Percentiles rank a stretch among this genome's conserved stretches.
phyloP scores from a whole-genome alignment of 2,113 vertebrate species.

The Alexandromys fortis region DNA sequence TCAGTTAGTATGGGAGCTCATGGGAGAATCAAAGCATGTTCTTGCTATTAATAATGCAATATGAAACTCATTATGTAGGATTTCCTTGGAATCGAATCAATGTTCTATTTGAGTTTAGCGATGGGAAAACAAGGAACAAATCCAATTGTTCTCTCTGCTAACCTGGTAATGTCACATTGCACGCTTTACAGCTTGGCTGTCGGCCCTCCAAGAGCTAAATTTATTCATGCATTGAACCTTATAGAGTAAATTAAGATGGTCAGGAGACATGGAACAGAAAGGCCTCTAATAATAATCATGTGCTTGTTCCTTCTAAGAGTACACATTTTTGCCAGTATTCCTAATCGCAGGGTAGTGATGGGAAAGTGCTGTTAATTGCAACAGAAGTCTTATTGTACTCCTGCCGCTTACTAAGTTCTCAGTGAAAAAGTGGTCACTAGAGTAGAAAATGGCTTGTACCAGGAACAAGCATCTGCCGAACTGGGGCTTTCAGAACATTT shows the following conservation, averaged over 20 bases:
- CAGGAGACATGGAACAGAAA: slow-evolving; percentile 57
- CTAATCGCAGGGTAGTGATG: slow-evolving; percentile 59
- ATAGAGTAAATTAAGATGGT: neutral
- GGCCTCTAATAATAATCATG: slow-evolving; percentile 46
- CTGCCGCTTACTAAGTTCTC: slow-evolving; percentile 52
- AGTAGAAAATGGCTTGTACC: neutral
- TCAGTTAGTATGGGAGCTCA: neutral
- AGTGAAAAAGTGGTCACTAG: slow-evolving; percentile 47
- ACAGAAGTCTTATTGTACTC: neutral
- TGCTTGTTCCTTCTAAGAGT: slow-evolving; percentile 23
- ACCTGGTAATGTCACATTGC: neutral
- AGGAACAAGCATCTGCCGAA: neutral
- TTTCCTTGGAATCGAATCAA: neutral
- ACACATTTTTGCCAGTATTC: slow-evolving; percentile 57
- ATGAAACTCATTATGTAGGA: neutral
- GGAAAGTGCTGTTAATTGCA: slow-evolving; percentile 56
- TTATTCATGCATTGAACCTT: slow-evolving; percentile 30
- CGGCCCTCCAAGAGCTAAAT: slow-evolving; percentile 6
- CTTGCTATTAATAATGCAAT: neutral
- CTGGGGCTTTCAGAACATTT: neutral
- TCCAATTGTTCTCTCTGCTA: neutral
- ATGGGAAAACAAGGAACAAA: neutral
- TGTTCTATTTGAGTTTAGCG: neutral
- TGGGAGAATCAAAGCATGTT: neutral
- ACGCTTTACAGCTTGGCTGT: neutral